phyloP scores from a whole-genome alignment of 2,113 vertebrate species.

The Porphyrio hochstetteri region DNA sequence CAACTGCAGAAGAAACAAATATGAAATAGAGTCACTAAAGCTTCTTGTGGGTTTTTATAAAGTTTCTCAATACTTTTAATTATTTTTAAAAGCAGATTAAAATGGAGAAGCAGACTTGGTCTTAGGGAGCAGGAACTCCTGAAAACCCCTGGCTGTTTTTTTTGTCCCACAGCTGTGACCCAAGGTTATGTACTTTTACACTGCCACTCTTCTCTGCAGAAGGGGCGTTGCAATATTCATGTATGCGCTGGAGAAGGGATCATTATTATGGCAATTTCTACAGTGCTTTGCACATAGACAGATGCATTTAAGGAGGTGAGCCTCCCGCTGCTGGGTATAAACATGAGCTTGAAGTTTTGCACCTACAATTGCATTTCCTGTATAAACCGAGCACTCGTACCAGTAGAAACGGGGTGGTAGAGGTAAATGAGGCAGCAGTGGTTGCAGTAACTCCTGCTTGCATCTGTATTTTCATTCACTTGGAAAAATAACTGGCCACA shows the following conservation, averaged over 20 bases:
- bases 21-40: background rate
- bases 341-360: constrained; percentile 46
- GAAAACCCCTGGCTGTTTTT: background rate
- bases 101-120: background rate
- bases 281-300: constrained; percentile 59
- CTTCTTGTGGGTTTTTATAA: background rate
- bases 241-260: background rate
- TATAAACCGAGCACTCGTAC: background rate
- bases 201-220: constrained; percentile 7
- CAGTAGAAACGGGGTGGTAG: background rate
- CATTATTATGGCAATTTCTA: constrained; percentile 34
- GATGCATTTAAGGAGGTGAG: constrained; percentile 32
- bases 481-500: constrained; percentile 32
- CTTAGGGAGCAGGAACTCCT: background rate
- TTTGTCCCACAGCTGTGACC: background rate
- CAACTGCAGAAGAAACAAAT: constrained; percentile 40
- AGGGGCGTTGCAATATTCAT: constrained; percentile 12
- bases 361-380: constrained; percentile 44
- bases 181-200: background rate
- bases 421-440: constrained; percentile 30
- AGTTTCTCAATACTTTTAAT: background rate
- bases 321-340: constrained; percentile 43
- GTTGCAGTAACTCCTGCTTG: background rate
- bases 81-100: background rate
- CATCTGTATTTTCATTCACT: constrained; percentile 15